Percentiles rank a stretch among this genome's conserved stretches.
Evolutionary conservation across 2,797 vertebrate genomes (phyloP).

Genomic region (Onychomys torridus): DNA sequence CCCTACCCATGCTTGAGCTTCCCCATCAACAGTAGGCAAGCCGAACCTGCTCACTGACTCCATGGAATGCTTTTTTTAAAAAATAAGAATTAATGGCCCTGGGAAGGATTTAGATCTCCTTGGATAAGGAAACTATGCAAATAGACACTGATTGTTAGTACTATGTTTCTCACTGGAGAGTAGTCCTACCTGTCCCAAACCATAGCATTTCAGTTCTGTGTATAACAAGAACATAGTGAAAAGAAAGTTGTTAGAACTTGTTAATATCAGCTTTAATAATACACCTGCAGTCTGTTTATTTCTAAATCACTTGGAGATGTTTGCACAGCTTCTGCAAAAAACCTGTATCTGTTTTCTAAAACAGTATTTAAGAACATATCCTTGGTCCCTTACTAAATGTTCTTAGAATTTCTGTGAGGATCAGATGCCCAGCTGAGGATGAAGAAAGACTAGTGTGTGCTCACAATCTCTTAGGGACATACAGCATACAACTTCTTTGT

Average conservation of each 20-base stretch:
- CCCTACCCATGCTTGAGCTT: background rate
- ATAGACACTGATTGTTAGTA: constrained; percentile 27
- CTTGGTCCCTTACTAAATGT: background rate
- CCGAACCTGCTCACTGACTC: constrained; percentile 32
- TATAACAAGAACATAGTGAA: background rate
- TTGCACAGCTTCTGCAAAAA: background rate
- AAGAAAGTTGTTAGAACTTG: background rate
- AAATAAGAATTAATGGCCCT: constrained; percentile 65
- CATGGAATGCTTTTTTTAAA: constrained; percentile 62
- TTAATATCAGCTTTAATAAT: background rate
- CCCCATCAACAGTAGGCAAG: background rate
- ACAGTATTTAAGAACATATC: background rate
- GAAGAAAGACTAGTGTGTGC: background rate
- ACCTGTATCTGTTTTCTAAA: background rate
- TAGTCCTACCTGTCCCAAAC: background rate
- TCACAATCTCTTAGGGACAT: background rate
- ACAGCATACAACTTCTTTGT: background rate
- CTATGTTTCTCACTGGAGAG: background rate
- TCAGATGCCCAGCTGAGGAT: background rate
- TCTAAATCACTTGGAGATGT: background rate
- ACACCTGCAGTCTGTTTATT: background rate
- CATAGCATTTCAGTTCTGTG: background rate
- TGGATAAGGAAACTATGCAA: constrained; percentile 56
- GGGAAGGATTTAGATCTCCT: constrained; percentile 59
- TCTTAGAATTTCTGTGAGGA: background rate